A percentile compares a stretch with the other conserved stretches of the same genome.
Evolutionary conservation across 2,797 vertebrate species (phyloP).

Genomic region (Muscicapa comitata): DNA sequence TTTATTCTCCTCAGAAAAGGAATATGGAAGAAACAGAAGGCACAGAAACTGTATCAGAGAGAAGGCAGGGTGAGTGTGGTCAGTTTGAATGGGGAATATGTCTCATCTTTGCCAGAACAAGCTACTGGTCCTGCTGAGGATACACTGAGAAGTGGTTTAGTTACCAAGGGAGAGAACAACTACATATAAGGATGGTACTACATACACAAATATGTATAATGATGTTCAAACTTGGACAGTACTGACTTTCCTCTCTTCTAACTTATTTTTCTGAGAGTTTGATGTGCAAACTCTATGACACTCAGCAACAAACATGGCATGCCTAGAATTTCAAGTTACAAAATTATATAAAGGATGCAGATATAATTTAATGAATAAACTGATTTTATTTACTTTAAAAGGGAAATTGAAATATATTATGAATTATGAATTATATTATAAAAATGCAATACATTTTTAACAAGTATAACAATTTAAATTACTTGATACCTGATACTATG

Average conservation of each 20-base stretch:
- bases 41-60: neutral
- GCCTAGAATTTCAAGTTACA: neutral
- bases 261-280: neutral
- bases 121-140: neutral
- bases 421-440: too few species aligned
- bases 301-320: neutral
- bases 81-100: neutral
- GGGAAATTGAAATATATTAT: neutral
- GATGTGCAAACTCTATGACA: neutral
- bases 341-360: neutral
- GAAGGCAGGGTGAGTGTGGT: neutral
- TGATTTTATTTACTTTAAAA: neutral
- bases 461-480: slow-evolving; percentile 16
- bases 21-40: neutral
- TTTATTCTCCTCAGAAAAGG: neutral
- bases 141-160: neutral
- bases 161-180: neutral
- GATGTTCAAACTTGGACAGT: neutral
- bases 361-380: neutral
- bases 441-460: neutral
- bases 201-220: neutral
- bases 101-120: neutral
- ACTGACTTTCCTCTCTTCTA: neutral
- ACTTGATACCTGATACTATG: slow-evolving; percentile 60
- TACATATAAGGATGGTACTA: neutral